Base-by-base conservation (phyloP, 2,113 vertebrate genomes). In the Heliornis fulica region DNA sequence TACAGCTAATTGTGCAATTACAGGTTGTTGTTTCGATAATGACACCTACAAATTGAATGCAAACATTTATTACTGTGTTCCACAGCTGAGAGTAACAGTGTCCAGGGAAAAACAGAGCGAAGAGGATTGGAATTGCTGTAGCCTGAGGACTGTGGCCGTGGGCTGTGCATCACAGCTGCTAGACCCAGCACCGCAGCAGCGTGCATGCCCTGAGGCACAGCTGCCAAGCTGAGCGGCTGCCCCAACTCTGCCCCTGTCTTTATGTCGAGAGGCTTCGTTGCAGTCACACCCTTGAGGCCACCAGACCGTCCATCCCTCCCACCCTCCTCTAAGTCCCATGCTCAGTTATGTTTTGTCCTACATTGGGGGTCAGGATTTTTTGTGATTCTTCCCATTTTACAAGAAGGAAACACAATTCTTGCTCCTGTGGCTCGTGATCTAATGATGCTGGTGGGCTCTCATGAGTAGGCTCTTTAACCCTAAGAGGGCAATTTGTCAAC, bases 21-120 rank as follows among this genome's bases (percentile, higher is more conserved):
- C 91, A 97, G 98, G 97, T 95, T 98, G 98, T 98, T 98, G 98
- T 91, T 87, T 70, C 7, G 93, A 98, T 98, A 99, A 96, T 46
- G 87, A 77, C 38, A 68, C 75, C 69, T 87, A 98, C 95, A 96
- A 94, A 97, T 93, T 68, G 89, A 89, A 97, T 92, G 90, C 96
- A 97, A 93, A 97, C 72, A 60, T 90, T 95, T 74, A 86, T 74
- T 45, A 31, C 29, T 83, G 61, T 76, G 72, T 60, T 84, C 74
- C 59, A 32, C 29, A 70, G 68, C 71, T 93, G 82, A 86, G 83
- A 63, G 59, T 23, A 83, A 50, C 2, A 0, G 34, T 5, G 0
- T 69, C 29, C 29, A 13, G 16, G 82, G 57, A 48, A 14, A 32
- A 48, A 65, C 80, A 57, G 45, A 75, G 48, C 64, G 68, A 92